Evolutionary conservation across 2,797 vertebrate species (phyloP), one percentile per base, ranked within the genome.

Genomic region (Nasua narica): DNA sequence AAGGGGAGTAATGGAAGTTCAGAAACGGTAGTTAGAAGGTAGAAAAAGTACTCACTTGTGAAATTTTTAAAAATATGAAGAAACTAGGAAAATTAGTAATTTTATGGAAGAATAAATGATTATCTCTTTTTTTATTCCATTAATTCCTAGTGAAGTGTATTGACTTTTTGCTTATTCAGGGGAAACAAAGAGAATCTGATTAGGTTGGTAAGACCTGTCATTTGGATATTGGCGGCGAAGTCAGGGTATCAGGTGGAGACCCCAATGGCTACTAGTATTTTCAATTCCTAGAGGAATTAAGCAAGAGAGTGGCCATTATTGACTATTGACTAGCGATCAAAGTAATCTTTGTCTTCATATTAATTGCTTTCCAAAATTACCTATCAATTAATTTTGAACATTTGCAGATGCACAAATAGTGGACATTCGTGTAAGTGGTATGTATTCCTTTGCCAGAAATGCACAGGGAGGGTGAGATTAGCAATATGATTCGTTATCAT

Each of bases 361-460:
- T 77, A 86, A 60, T 88, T 97, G 67, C 83, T 97, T 96, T 82
- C 0, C 2, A 84, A 93, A 97, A 29, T 88, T 56, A 23, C 0
- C 27, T 65, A 25, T 5, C 87, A 92, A 70, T 91, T 79, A 96
- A 72, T 58, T 93, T 82, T 91, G 52, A 90, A 85, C n/a, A 35
- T 87, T n/a, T 8, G 67, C 54, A 6, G 2, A 10, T 7, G 67
- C 89, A 91, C 21, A 3, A 29, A 76, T 50, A 97, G 69, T 67
- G 65, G 32, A 50, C 32, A 32, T 72, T 50, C 35, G 3, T 77
- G 13, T 77, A 79, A 79, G 18, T 77, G 70, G 54, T 25, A 18
- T 9, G 8, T 50, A 54, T 78, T 94, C 25, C n/a, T 90, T 95
- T 97, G 32, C 69, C 88, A 95, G 85, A 97, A 96, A 85, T 84